Base-by-base conservation (phyloP, 2,888 invertebrate species). In the Lycia hirtaria region DNA sequence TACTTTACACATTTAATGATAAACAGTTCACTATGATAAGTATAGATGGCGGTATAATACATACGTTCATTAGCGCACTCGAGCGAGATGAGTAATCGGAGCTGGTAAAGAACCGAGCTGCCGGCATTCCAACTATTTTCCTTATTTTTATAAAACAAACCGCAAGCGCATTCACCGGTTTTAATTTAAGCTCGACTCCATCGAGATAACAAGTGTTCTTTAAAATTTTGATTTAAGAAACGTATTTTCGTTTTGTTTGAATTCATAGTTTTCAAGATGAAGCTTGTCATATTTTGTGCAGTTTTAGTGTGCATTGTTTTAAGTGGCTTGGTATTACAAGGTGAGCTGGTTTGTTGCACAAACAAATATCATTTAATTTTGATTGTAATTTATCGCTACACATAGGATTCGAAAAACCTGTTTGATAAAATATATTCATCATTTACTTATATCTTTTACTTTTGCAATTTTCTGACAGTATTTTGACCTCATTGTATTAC, bases 321-420 rank as follows among this genome's bases (percentile, higher is more conserved):
- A 12, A 28, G 7, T 30, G 47, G 35, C 3, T 15, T 52, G 7
- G 5, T n/a, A n/a, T 26, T 35, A 28, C 56, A 45, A 56, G 56
- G 56, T 56, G 32, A 56, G 56, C 9, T 19, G 40, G 24, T 40
- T 51, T 43, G 2, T n/a, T n/a, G n/a, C n/a, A n/a, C n/a, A n/a
- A n/a, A n/a, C n/a, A n/a, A n/a, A n/a, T n/a, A n/a, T n/a, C n/a
- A n/a, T n/a, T n/a, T n/a, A n/a, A n/a, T n/a, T n/a, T n/a, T n/a
- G n/a, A n/a, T n/a, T n/a, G n/a, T n/a, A n/a, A n/a, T n/a, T n/a
- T n/a, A n/a, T n/a, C n/a, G n/a, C n/a, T n/a, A n/a, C n/a, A n/a
- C n/a, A n/a, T n/a, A n/a, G n/a, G n/a, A n/a, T n/a, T n/a, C n/a
- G n/a, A n/a, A n/a, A n/a, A n/a, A n/a, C n/a, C n/a, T n/a, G n/a